Evolutionary conservation across 2,113 vertebrate genomes (phyloP), one percentile per base, ranked within the genome.

Genomic region (Globicephala melas): DNA sequence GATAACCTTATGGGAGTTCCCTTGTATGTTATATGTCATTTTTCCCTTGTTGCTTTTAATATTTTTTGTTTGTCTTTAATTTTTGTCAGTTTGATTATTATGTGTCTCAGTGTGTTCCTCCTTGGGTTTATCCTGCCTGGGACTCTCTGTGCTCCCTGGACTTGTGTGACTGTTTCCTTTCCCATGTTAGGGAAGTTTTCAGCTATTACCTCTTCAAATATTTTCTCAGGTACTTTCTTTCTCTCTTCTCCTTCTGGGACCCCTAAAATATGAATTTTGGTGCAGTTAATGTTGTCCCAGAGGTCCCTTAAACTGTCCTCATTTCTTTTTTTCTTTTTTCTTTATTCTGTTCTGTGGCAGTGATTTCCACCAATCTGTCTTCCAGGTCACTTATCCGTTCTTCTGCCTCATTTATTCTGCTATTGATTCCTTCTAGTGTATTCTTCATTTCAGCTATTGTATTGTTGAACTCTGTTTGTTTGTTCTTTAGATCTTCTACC

Each of bases 241-340:
- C 28, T 47, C 2, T 47, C 73, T 74, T 50, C 26, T 76, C 47
- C 31, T 47, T 44, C 74, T 50, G 31, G 0, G 0, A 50, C 47
- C 6, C 28, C 17, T 50, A 33, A 47, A 76, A 76, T 76, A 26
- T 76, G 17, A 50, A 76, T 76, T 17, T 76, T 50, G 44, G 15
- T 76, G 44, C 44, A 33, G 33, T 47, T 20, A 50, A 50, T 17
- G 0, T 76, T 50, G 74, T 50, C 9, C 28, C 44, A 76, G 47
- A 50, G 4, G 28, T 76, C 9, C 28, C 74, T 76, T 76, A 76
- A 33, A 10, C 18, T 76, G 44, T 76, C 44, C 18, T 76, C 28
- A 33, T 12, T 33, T 76, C 17, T 76, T 76, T 76, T 44, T 50
- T 33, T 47, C 41, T 11, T 50, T 76, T 50, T 18, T 50, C 73